Percentiles rank a stretch among this genome's conserved stretches.
These are phyloP conservation scores for Parotocinclus haroldoi DNA, from an alignment of 2,797 vertebrate species.

Conservation along the genomic window DNA sequence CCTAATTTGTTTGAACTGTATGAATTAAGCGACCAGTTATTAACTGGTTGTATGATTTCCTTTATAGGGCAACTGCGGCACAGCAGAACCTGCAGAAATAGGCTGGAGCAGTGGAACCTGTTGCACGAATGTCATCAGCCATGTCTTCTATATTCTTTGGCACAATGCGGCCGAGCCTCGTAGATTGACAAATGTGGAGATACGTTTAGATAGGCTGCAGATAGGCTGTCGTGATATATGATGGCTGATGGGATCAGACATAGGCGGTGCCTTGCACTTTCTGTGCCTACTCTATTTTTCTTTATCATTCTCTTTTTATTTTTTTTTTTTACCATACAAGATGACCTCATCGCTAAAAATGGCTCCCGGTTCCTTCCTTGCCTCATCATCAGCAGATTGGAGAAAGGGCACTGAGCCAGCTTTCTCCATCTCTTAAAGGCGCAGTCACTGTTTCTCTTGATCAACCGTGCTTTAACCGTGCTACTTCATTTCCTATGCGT, in stretches of 20 bases:
- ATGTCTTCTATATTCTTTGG: slow-evolving; percentile 1
- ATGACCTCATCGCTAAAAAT: slow-evolving; percentile 61
- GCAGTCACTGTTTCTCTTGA: slow-evolving; percentile 18
- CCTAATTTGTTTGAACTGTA: too few species aligned
- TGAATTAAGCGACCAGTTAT: too few species aligned
- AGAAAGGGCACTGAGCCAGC: slow-evolving; percentile 48
- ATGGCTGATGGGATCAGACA: slow-evolving; percentile 32
- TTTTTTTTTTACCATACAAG: slow-evolving; percentile 46
- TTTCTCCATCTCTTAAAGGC: slow-evolving; percentile 45
- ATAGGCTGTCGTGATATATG: slow-evolving; percentile 26
- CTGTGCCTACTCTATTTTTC: slow-evolving; percentile 34
- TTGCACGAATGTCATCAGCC: slow-evolving; percentile 17
- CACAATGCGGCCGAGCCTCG: neutral
- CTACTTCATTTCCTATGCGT: slow-evolving; percentile 3
- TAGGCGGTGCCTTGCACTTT: slow-evolving; percentile 37
- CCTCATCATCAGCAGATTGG: slow-evolving; percentile 58
- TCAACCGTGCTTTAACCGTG: slow-evolving; percentile 2
- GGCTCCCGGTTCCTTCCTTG: slow-evolving; percentile 52
- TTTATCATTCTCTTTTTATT: slow-evolving; percentile 43
- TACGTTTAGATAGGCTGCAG: slow-evolving; percentile 20
- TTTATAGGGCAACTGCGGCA: too few species aligned
- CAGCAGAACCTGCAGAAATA: neutral
- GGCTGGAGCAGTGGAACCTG: slow-evolving; percentile 20
- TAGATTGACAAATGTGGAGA: neutral
- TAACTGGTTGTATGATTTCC: too few species aligned